These are phyloP conservation scores for Micrasema longulum DNA, from an alignment of 1,140 invertebrate species.

Conservation along the genomic window DNA sequence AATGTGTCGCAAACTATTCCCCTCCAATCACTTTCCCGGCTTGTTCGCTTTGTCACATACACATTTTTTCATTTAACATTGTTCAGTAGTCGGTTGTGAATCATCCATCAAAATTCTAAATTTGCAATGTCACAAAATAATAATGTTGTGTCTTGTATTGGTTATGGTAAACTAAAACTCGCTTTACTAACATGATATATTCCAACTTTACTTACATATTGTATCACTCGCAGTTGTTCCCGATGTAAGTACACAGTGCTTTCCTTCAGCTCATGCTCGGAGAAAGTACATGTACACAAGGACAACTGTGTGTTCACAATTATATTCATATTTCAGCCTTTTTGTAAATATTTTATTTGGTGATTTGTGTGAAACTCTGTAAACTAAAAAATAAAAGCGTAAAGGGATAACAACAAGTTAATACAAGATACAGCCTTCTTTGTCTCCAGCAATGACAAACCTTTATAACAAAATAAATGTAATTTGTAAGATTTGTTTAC, in stretches of 20 bases:
- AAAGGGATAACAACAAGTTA: conserved; percentile 59
- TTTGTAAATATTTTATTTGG: conserved; percentile 51
- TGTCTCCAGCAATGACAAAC: conserved; percentile 48
- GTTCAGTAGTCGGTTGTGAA: background rate
- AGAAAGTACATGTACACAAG: conserved; percentile 8
- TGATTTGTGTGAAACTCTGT: conserved; percentile 52
- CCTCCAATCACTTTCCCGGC: conserved; percentile 16
- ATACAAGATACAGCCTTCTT: conserved; percentile 68
- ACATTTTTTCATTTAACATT: conserved; percentile 38
- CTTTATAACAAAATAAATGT: background rate
- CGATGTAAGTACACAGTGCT: background rate
- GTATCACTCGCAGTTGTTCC: conserved; percentile 40
- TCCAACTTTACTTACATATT: background rate
- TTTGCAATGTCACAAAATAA: conserved; percentile 55
- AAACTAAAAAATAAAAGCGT: conserved; percentile 38
- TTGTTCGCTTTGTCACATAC: conserved; percentile 38
- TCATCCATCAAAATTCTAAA: conserved; percentile 63
- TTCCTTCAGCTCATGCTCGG: background rate
- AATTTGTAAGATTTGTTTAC: background rate
- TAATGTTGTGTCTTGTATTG: conserved; percentile 70
- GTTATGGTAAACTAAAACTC: conserved; percentile 56
- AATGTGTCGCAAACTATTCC: conserved; percentile 22
- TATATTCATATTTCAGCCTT: conserved; percentile 45
- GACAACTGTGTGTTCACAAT: conserved; percentile 40
- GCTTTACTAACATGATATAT: conserved; percentile 43